These are phyloP conservation scores for Microctenopoma steveboyesi DNA, from an alignment of 2,797 vertebrate genomes.

Conservation along the genomic window DNA sequence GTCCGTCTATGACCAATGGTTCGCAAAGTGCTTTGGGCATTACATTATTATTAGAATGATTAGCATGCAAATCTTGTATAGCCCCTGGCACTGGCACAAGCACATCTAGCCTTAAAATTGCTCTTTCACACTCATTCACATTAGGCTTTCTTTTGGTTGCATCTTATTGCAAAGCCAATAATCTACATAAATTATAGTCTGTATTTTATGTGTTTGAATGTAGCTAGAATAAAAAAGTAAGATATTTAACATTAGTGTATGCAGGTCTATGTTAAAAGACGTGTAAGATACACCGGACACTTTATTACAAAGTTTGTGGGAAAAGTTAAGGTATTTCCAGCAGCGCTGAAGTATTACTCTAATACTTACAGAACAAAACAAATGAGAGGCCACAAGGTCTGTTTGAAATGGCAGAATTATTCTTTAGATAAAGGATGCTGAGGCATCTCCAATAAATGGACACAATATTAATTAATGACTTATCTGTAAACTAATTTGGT, in stretches of 20 bases:
- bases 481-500: no score
- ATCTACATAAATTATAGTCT: constrained; percentile 78
- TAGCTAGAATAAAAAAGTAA: constrained; percentile 48
- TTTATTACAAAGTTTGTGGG: not conserved
- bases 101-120: constrained; percentile 84
- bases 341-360: not conserved
- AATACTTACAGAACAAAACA: not conserved
- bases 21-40: constrained; percentile 81
- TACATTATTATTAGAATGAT: constrained; percentile 88
- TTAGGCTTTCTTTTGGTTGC: constrained; percentile 83
- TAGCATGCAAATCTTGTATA: constrained; percentile 88
- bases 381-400: no score
- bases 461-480: not conserved
- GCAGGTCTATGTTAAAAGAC: constrained; percentile 20
- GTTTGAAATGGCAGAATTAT: not conserved
- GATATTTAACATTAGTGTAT: constrained; percentile 43
- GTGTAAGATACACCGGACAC: constrained; percentile 3
- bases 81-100: constrained; percentile 81
- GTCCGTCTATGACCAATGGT: constrained; percentile 80
- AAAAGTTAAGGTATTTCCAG: not conserved
- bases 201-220: constrained; percentile 68
- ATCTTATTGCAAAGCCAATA: constrained; percentile 83
- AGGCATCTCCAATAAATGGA: not conserved
- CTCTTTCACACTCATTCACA: constrained; percentile 86
- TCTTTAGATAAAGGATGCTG: not conserved